phyloP scores from a whole-genome alignment of 2,797 vertebrate species.

The Parauchenoglanis ngamensis region DNA sequence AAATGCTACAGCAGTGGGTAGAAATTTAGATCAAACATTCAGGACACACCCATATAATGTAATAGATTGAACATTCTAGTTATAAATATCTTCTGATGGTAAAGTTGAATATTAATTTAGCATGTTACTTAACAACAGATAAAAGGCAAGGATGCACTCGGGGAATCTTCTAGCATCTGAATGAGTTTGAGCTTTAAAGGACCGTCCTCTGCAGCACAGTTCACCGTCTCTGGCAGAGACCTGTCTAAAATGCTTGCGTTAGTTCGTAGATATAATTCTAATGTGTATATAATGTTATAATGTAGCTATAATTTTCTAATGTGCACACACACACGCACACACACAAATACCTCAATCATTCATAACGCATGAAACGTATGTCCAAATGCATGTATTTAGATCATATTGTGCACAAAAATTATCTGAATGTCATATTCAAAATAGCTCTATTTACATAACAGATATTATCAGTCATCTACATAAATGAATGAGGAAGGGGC shows the following conservation, averaged over 20 bases:
- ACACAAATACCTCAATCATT: neutral
- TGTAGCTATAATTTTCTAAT: neutral
- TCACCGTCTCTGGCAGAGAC: neutral
- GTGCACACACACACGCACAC: neutral
- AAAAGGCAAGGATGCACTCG: neutral
- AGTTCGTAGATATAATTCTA: neutral
- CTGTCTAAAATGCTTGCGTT: neutral
- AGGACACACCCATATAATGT: no score
- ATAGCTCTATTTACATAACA: slow-evolving; percentile 21
- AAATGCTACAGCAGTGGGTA: no score
- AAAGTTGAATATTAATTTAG: no score
- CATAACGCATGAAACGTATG: neutral
- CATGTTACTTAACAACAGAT: neutral
- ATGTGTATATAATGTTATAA: no score
- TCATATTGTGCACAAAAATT: neutral
- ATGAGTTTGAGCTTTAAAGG: neutral
- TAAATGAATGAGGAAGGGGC: slow-evolving; percentile 16
- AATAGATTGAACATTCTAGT: no score
- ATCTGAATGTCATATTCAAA: slow-evolving; percentile 40
- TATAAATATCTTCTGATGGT: no score
- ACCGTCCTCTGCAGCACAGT: neutral
- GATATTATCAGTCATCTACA: slow-evolving; percentile 21
- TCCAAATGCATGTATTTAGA: slow-evolving; percentile 11
- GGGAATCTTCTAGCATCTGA: neutral
- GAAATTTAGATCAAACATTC: no score